Evolutionary conservation across 2,797 vertebrate species (phyloP).

Genomic region (Paratrypauchen microcephalus): DNA sequence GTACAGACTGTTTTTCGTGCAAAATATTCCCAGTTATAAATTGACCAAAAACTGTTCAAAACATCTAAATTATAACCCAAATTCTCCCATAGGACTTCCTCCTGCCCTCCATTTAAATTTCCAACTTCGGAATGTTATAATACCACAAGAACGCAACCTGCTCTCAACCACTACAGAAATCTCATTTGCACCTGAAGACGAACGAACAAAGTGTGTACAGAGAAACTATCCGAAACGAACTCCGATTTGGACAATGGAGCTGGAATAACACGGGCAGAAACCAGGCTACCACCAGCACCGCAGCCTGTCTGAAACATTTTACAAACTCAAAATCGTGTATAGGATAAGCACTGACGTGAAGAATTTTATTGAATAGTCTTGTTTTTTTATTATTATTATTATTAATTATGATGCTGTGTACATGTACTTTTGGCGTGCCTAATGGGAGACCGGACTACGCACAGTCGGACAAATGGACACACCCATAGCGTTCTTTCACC

Average conservation of each 20-base stretch:
- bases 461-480: conserved; percentile 22
- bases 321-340: conserved; percentile 69
- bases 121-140: not conserved
- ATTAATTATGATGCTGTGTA: conserved; percentile 49
- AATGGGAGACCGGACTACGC: conserved; percentile 42
- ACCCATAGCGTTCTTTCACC: conserved; percentile 30
- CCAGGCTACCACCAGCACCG: conserved; percentile 14
- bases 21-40: too few species aligned
- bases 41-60: not conserved
- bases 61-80: not conserved
- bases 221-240: conserved; percentile 28
- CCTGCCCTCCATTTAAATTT: not conserved
- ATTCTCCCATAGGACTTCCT: not conserved
- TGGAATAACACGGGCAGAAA: conserved; percentile 35
- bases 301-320: conserved; percentile 20
- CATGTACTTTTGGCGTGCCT: conserved; percentile 50
- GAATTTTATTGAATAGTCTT: conserved; percentile 70
- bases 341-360: conserved; percentile 78
- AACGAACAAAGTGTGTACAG: conserved; percentile 54
- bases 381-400: conserved; percentile 31
- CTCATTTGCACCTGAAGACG: conserved; percentile 62
- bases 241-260: conserved; percentile 26
- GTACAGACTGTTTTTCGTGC: too few species aligned
- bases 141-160: not conserved
- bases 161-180: conserved; percentile 77